phyloP scores from a whole-genome alignment of 2,888 invertebrate species.

The Heliconius aoede region DNA sequence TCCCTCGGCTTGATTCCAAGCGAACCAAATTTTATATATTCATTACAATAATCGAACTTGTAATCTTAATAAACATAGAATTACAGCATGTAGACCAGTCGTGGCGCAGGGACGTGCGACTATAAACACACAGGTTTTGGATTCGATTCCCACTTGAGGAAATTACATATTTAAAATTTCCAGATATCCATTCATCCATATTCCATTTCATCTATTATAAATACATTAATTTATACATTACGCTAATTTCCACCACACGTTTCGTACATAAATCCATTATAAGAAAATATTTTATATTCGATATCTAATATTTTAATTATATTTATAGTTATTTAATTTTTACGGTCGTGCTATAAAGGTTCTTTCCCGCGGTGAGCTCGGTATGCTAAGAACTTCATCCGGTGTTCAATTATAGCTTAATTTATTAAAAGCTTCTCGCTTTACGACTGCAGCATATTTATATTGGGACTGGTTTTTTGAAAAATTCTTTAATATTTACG shows the following conservation, averaged over 20 bases:
- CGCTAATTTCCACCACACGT: background rate
- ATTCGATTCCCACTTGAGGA: too few relatives aligned
- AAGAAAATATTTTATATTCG: background rate
- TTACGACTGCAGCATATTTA: constrained; percentile 29
- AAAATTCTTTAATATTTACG: background rate
- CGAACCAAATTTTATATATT: too few relatives aligned
- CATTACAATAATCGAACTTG: background rate
- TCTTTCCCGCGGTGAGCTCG: constrained; percentile 20
- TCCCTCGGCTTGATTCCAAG: background rate
- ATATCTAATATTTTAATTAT: constrained; percentile 1
- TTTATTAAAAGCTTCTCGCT: constrained; percentile 32
- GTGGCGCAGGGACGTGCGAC: too few relatives aligned
- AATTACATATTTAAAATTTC: too few relatives aligned
- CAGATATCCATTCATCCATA: too few relatives aligned
- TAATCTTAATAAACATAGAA: background rate
- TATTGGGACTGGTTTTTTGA: constrained; percentile 11
- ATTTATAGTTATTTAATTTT: constrained; percentile 18
- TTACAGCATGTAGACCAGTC: too few relatives aligned
- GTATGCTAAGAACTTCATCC: constrained; percentile 28
- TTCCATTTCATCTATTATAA: too few relatives aligned
- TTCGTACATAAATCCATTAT: background rate
- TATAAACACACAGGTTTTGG: too few relatives aligned
- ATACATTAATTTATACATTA: too few relatives aligned
- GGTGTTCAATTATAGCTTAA: constrained; percentile 28
- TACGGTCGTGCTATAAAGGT: constrained; percentile 1